phyloP scores from a whole-genome alignment of 2,888 invertebrate species.

The Drosophila gaucha region DNA sequence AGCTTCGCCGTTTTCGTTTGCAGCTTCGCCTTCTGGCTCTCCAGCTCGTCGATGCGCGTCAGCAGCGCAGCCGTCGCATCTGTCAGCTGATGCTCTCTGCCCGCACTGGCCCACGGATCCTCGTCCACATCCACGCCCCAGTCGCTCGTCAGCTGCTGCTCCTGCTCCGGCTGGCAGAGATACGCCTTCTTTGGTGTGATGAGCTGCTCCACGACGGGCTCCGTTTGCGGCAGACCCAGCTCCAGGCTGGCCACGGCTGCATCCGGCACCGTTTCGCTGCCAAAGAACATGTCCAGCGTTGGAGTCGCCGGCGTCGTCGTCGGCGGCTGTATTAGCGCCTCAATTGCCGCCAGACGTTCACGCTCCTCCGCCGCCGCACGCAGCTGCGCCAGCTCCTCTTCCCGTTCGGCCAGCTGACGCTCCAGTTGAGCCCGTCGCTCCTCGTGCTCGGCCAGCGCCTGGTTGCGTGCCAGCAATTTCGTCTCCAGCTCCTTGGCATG shows the following conservation, averaged over 20 bases:
- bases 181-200: slow-evolving; percentile 87
- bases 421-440: slow-evolving; percentile 62
- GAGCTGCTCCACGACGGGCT: slow-evolving; percentile 82
- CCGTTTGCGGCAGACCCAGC: slow-evolving; percentile 50
- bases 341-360: slow-evolving; percentile 61
- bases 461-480: slow-evolving; percentile 81
- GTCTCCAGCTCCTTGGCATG: slow-evolving; percentile 83
- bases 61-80: slow-evolving; percentile 23
- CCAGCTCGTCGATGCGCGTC: slow-evolving; percentile 86
- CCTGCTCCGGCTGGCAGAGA: slow-evolving; percentile 84
- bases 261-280: slow-evolving; percentile 40
- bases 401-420: slow-evolving; percentile 33
- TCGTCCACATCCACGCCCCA: slow-evolving; percentile 84
- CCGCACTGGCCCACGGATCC: slow-evolving; percentile 87
- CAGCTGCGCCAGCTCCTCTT: slow-evolving; percentile 53
- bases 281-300: slow-evolving; percentile 83
- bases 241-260: slow-evolving; percentile 15
- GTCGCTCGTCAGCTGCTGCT: slow-evolving; percentile 45
- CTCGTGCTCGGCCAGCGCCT: slow-evolving; percentile 68
- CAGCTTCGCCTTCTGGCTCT: slow-evolving; percentile 87
- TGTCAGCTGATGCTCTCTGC: slow-evolving; percentile 82
- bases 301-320: slow-evolving; percentile 44
- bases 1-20: slow-evolving; percentile 91
- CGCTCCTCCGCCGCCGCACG: slow-evolving; percentile 58
- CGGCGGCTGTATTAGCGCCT: slow-evolving; percentile 52